These are phyloP conservation scores for Sinonovacula constricta DNA, from an alignment of 1,140 invertebrate species.

Conservation along the genomic window DNA sequence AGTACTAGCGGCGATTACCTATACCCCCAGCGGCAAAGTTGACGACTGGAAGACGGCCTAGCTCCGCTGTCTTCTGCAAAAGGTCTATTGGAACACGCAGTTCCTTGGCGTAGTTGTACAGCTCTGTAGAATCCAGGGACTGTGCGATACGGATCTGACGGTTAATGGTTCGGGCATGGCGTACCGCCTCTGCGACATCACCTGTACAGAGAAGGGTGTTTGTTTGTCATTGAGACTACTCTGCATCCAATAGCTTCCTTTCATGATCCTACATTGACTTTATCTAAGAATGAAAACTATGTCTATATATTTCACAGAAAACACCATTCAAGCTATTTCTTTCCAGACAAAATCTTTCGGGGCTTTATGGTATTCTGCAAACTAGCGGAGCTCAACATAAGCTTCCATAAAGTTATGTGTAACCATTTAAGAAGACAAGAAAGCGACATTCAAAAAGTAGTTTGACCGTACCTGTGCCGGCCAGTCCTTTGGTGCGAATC, in stretches of 20 bases:
- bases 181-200: slow-evolving; percentile 73
- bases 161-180: slow-evolving; percentile 70
- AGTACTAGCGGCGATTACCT: slow-evolving; percentile 64
- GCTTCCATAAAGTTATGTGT: too few relatives aligned
- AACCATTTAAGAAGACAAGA: too few relatives aligned
- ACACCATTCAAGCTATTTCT: too few relatives aligned
- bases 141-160: slow-evolving; percentile 67
- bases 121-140: slow-evolving; percentile 65
- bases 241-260: too few relatives aligned
- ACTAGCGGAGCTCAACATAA: too few relatives aligned
- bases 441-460: too few relatives aligned
- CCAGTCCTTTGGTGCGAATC: slow-evolving; percentile 75
- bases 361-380: too few relatives aligned
- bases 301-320: too few relatives aligned
- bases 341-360: too few relatives aligned
- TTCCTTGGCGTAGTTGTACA: slow-evolving; percentile 70
- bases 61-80: slow-evolving; percentile 69
- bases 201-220: slow-evolving; percentile 67
- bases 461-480: slow-evolving; percentile 72
- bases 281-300: too few relatives aligned
- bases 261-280: too few relatives aligned
- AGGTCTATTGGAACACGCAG: slow-evolving; percentile 69
- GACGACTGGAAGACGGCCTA: slow-evolving; percentile 73
- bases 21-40: slow-evolving; percentile 76
- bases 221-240: too few relatives aligned